A percentile compares a stretch with the other conserved stretches of the same genome.
phyloP scores from a whole-genome alignment of 2,113 vertebrate genomes.

The Dromaius novaehollandiae region DNA sequence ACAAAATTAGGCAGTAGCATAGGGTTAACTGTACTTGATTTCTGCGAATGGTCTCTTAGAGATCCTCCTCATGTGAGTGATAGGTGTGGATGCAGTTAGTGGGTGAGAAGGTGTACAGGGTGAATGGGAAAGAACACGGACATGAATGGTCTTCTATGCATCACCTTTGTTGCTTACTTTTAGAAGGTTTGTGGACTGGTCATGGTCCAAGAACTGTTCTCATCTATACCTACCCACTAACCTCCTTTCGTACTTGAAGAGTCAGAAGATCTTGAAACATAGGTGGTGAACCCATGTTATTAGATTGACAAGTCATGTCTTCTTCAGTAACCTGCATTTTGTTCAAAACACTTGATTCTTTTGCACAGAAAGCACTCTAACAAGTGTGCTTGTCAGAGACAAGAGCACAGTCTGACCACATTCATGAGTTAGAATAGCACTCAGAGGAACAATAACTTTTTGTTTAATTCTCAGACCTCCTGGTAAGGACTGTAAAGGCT shows the following conservation, averaged over 20 bases:
- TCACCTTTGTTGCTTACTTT: not conserved
- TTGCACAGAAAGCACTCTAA: not conserved
- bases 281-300: not conserved
- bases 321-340: not conserved
- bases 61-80: not conserved
- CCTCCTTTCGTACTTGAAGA: not conserved
- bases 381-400: not conserved
- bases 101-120: not conserved
- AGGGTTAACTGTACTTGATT: not conserved
- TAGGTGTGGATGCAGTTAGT: not conserved
- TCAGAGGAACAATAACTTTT: not conserved
- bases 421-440: not conserved
- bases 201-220: not conserved
- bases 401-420: not conserved
- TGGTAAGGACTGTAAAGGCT: not conserved
- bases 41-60: not conserved
- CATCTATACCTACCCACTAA: not conserved
- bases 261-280: not conserved
- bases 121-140: not conserved
- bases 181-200: not conserved
- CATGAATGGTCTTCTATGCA: not conserved
- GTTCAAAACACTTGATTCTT: not conserved
- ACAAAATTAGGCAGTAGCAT: not conserved
- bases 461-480: slow-evolving; percentile 20
- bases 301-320: not conserved